Evolutionary conservation across 2,113 vertebrate genomes (phyloP).

Genomic region (Cinclus cinclus): DNA sequence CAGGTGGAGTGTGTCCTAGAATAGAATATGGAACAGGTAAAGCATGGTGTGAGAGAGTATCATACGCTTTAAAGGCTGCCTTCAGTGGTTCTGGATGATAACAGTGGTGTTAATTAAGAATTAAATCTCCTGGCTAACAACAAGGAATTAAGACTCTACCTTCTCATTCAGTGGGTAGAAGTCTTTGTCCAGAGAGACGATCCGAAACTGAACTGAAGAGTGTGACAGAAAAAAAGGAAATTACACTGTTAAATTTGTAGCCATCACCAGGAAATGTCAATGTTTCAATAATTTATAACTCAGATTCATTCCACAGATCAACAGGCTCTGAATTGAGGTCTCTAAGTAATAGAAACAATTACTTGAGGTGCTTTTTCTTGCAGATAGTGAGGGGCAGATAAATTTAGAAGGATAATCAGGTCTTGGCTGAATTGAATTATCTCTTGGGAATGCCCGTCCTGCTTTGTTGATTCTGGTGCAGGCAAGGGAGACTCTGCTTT

Average conservation of each 20-base stretch:
- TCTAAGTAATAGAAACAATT: not conserved
- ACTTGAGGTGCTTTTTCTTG: not conserved
- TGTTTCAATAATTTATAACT: not conserved
- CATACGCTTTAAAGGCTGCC: not conserved
- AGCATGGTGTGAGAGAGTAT: not conserved
- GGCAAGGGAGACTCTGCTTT: not conserved
- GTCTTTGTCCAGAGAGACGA: constrained; percentile 68
- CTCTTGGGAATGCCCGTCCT: not conserved
- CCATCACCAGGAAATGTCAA: not conserved
- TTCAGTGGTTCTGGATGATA: not conserved
- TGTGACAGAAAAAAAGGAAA: not conserved
- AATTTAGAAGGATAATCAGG: not conserved
- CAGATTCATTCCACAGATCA: not conserved
- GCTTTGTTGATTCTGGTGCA: not conserved
- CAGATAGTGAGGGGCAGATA: not conserved
- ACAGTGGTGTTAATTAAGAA: not conserved
- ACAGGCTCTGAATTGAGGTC: not conserved
- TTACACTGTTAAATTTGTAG: not conserved
- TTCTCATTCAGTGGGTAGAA: constrained; percentile 68
- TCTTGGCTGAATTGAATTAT: not conserved
- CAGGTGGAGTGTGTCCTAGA: not conserved
- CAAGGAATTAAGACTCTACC: constrained; percentile 59
- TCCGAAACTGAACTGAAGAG: constrained; percentile 69
- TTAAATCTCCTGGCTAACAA: not conserved
- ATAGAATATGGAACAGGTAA: not conserved